phyloP scores from a whole-genome alignment of 2,113 vertebrate genomes.

The Rhinopithecus roxellana region DNA sequence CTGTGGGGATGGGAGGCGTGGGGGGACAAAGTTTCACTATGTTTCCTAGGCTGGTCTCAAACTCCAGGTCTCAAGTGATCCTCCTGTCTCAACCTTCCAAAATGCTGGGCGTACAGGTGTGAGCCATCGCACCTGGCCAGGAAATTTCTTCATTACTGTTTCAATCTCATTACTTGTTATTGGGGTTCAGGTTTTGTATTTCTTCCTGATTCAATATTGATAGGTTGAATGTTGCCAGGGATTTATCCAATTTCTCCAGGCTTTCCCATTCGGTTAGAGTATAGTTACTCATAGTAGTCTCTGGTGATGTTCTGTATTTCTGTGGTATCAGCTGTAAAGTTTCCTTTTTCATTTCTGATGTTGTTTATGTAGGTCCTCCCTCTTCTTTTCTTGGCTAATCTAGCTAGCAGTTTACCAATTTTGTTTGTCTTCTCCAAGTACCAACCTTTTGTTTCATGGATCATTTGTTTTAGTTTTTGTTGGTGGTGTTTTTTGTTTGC shows the following conservation, averaged over 20 bases:
- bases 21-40: not conserved
- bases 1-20: too few relatives aligned
- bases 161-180: not conserved
- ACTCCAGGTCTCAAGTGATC: not conserved
- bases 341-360: not conserved
- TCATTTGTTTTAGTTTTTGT: not conserved
- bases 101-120: not conserved
- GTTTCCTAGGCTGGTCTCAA: not conserved
- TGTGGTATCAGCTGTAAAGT: not conserved
- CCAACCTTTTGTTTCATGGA: not conserved
- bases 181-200: not conserved
- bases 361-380: not conserved
- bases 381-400: not conserved
- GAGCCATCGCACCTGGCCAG: not conserved
- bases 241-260: not conserved
- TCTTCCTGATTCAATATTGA: not conserved
- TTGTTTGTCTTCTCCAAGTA: not conserved
- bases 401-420: not conserved
- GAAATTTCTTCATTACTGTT: not conserved
- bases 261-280: not conserved
- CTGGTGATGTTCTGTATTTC: not conserved
- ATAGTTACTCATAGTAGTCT: not conserved
- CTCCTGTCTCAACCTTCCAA: not conserved
- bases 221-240: not conserved
- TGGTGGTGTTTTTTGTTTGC: not conserved